phyloP scores from a whole-genome alignment of 2,888 invertebrate genomes.

The Uloborus plumipes region DNA sequence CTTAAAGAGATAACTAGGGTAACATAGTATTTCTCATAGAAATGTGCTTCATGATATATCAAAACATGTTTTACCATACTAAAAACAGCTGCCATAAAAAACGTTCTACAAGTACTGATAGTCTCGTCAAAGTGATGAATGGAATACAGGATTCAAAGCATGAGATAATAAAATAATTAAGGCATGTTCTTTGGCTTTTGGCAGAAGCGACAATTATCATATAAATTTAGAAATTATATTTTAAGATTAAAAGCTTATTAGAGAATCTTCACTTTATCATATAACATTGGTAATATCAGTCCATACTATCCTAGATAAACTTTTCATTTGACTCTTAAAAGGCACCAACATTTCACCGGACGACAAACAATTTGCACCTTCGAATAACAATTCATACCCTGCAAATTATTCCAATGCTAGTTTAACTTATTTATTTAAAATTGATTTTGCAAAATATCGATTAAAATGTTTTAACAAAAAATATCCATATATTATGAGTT shows the following conservation, averaged over 20 bases:
- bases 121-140: conserved; percentile 52
- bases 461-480: too few relatives aligned
- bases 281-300: conserved; percentile 23
- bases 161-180: conserved; percentile 17
- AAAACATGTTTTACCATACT: conserved; percentile 16
- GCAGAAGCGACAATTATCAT: conserved; percentile 1
- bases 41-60: too few relatives aligned
- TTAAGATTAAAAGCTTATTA: not conserved
- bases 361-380: not conserved
- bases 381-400: too few relatives aligned
- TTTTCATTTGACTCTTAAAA: conserved; percentile 46
- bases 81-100: conserved; percentile 59
- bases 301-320: conserved; percentile 33
- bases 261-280: conserved; percentile 6
- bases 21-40: too few relatives aligned
- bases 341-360: conserved; percentile 64
- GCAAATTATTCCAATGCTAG: not conserved
- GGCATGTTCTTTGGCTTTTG: conserved; percentile 24
- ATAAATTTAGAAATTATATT: conserved; percentile 26
- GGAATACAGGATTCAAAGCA: conserved; percentile 32
- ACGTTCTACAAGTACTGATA: conserved; percentile 57
- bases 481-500: too few relatives aligned
- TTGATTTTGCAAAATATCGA: not conserved
- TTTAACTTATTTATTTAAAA: not conserved
- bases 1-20: too few relatives aligned